Percentiles rank a stretch among this genome's conserved stretches.
These are phyloP conservation scores for Antedon bifida DNA, from an alignment of 35 echinoderm and acorn worm genomes.

Conservation along the genomic window DNA sequence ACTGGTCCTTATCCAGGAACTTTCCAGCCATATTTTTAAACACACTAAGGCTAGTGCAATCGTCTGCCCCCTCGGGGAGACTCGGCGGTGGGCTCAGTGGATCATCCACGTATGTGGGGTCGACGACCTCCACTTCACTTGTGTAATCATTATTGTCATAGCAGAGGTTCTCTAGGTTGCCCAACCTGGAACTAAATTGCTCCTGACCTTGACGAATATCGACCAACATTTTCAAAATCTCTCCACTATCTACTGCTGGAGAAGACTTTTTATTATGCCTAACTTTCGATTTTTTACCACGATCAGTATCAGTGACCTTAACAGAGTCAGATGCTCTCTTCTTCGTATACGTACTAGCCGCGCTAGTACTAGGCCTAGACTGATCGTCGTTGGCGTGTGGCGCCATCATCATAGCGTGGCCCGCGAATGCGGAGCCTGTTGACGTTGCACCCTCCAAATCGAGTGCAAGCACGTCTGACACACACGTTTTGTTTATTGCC, in stretches of 20 bases:
- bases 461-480: too few relatives aligned
- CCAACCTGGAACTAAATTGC: neutral
- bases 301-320: neutral
- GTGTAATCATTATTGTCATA: neutral
- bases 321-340: too few relatives aligned
- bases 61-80: neutral
- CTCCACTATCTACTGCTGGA: neutral
- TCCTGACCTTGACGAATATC: neutral
- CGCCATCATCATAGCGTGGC: too few relatives aligned
- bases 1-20: neutral
- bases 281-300: too few relatives aligned
- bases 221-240: neutral
- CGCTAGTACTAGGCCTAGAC: neutral
- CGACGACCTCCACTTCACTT: neutral
- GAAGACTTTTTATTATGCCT: neutral
- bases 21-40: conserved; percentile 11
- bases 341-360: too few relatives aligned
- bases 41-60: neutral
- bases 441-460: too few relatives aligned
- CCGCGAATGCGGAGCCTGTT: too few relatives aligned
- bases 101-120: neutral
- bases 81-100: neutral
- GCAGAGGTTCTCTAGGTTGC: neutral
- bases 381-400: too few relatives aligned
- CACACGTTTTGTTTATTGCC: too few relatives aligned